Percentiles rank a stretch among this genome's conserved stretches.
These are phyloP conservation scores for Achroia grisella DNA, from an alignment of 1,140 invertebrate species.

Conservation along the genomic window DNA sequence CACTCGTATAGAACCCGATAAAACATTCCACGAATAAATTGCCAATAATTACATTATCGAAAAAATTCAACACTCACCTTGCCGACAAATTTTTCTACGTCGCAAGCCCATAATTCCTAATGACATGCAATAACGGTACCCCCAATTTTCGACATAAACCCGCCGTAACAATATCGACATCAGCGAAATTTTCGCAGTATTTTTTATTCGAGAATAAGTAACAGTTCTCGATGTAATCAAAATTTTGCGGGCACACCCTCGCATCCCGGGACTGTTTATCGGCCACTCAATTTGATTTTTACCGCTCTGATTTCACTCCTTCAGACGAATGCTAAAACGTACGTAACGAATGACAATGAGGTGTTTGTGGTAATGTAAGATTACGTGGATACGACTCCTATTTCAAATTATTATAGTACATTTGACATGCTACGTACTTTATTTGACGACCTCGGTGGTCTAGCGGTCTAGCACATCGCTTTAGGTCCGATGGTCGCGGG, in stretches of 20 bases:
- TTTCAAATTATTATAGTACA: too few species aligned
- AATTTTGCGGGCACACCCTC: constrained; percentile 36
- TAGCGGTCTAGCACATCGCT: too few species aligned
- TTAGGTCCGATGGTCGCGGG: too few species aligned
- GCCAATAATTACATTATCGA: constrained; percentile 71
- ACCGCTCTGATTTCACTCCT: constrained; percentile 60
- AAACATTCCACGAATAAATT: constrained; percentile 54
- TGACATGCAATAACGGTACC: constrained; percentile 73
- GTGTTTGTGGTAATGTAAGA: neutral
- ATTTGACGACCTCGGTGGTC: too few species aligned
- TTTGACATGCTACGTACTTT: too few species aligned
- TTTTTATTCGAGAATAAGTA: constrained; percentile 72
- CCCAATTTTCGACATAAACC: constrained; percentile 72
- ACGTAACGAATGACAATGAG: constrained; percentile 3
- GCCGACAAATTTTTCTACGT: constrained; percentile 56
- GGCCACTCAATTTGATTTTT: constrained; percentile 71
- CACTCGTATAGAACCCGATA: constrained; percentile 19
- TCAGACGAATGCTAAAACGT: constrained; percentile 31
- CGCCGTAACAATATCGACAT: constrained; percentile 73
- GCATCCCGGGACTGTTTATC: constrained; percentile 51
- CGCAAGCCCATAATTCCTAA: constrained; percentile 71
- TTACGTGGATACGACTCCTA: too few species aligned
- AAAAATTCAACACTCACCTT: constrained; percentile 40
- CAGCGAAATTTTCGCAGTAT: constrained; percentile 64
- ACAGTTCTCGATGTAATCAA: constrained; percentile 68